Percentiles rank a stretch among this genome's conserved stretches.
Conservation (phyloP, 1,140 invertebrate species). For the Holotrichia oblita region DNA sequence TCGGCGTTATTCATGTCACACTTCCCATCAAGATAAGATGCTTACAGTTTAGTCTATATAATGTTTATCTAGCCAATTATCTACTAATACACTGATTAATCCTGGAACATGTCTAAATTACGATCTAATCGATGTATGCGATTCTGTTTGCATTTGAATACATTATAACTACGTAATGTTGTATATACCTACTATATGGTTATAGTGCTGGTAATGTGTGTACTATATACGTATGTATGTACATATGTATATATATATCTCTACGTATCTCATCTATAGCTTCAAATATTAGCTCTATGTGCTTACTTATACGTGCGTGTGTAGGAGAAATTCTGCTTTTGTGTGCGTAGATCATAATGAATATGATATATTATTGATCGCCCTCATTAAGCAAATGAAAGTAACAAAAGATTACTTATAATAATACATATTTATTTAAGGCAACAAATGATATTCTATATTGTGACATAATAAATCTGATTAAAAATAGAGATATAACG, state of each 20-base stretch:
- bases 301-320: background rate
- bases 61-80: constrained; percentile 28
- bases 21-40: constrained; percentile 15
- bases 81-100: constrained; percentile 34
- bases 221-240: background rate
- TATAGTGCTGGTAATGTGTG: background rate
- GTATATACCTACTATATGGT: background rate
- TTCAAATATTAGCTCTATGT: background rate
- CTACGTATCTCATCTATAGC: background rate
- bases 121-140: constrained; percentile 18
- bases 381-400: too few relatives aligned
- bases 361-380: too few relatives aligned
- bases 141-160: constrained; percentile 9
- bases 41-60: background rate
- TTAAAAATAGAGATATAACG: too few relatives aligned
- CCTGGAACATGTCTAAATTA: constrained; percentile 31
- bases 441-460: too few relatives aligned
- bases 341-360: too few relatives aligned
- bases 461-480: too few relatives aligned
- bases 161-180: background rate
- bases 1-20: background rate
- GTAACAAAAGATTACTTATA: too few relatives aligned
- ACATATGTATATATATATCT: background rate
- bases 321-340: background rate
- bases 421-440: too few relatives aligned